These are phyloP conservation scores for Microdon myrmicae DNA, from an alignment of 2,888 invertebrate genomes.

Conservation along the genomic window DNA sequence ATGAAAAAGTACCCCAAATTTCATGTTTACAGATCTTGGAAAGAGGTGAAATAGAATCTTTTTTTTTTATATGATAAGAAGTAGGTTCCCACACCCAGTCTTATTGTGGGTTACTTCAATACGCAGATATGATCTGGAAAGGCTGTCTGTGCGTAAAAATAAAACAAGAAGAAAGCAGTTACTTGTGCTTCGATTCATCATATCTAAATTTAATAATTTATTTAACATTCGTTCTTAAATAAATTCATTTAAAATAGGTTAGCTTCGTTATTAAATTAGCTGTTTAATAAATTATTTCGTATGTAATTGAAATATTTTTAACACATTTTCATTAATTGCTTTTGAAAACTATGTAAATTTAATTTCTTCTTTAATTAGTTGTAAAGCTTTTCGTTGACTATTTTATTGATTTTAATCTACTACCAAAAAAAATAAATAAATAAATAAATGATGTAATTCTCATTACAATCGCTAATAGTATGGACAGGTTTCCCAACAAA, in stretches of 20 bases:
- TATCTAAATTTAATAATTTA: too few species aligned
- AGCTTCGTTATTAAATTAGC: constrained; percentile 17
- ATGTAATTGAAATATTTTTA: constrained; percentile 34
- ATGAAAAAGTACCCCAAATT: too few species aligned
- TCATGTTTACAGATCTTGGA: too few species aligned
- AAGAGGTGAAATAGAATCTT: too few species aligned
- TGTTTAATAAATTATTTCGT: constrained; percentile 30
- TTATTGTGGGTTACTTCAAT: too few species aligned
- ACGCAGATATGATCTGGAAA: too few species aligned
- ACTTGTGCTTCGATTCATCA: too few species aligned
- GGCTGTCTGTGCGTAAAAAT: too few species aligned
- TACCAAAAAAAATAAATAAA: constrained; percentile 12
- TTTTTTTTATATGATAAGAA: too few species aligned
- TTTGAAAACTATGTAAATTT: too few species aligned
- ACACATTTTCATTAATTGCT: constrained; percentile 10
- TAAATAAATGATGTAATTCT: constrained; percentile 7
- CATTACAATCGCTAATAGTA: constrained; percentile 18
- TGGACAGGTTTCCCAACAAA: constrained; percentile 15
- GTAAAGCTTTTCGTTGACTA: constrained; percentile 50
- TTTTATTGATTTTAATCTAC: constrained; percentile 17
- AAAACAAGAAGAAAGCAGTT: too few species aligned
- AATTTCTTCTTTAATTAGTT: constrained; percentile 20
- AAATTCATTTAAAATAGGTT: constrained; percentile 6
- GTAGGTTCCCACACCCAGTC: too few species aligned
- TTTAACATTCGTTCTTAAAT: constrained; percentile 15